These are phyloP conservation scores for Melipona bicolor DNA, from an alignment of 2,888 invertebrate species.

Conservation along the genomic window DNA sequence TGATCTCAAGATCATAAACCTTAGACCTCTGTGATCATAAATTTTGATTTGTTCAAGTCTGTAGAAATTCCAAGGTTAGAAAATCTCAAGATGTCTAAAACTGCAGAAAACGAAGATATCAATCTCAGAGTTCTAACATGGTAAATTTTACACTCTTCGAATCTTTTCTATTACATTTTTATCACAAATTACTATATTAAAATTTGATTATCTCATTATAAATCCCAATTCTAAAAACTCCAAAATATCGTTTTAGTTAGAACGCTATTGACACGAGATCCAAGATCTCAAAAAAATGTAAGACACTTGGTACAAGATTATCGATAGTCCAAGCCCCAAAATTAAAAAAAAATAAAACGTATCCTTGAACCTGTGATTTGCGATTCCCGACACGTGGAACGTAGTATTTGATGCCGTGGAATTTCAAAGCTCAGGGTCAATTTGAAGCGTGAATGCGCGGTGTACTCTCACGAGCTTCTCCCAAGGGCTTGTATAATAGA, in stretches of 20 bases:
- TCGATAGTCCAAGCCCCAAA: accelerated
- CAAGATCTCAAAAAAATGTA: neutral
- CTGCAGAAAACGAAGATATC: neutral
- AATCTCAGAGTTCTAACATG: neutral
- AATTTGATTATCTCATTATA: too few species aligned
- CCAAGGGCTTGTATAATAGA: neutral
- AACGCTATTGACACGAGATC: neutral
- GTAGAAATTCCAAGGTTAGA: neutral
- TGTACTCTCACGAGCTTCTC: neutral
- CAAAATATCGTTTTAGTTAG: neutral
- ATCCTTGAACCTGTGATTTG: neutral
- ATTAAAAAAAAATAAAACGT: neutral
- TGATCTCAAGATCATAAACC: too few species aligned
- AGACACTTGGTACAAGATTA: neutral
- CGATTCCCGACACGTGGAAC: neutral
- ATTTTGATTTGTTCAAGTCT: too few species aligned
- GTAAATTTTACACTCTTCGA: too few species aligned
- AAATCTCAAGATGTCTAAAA: neutral
- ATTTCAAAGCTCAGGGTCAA: neutral
- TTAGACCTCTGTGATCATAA: too few species aligned
- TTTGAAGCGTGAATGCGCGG: neutral
- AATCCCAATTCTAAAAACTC: neutral
- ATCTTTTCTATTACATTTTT: too few species aligned
- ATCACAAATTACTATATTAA: too few species aligned
- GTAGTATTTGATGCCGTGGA: neutral